phyloP scores from a whole-genome alignment of 2,888 invertebrate species.

The Nudaria mundana region DNA sequence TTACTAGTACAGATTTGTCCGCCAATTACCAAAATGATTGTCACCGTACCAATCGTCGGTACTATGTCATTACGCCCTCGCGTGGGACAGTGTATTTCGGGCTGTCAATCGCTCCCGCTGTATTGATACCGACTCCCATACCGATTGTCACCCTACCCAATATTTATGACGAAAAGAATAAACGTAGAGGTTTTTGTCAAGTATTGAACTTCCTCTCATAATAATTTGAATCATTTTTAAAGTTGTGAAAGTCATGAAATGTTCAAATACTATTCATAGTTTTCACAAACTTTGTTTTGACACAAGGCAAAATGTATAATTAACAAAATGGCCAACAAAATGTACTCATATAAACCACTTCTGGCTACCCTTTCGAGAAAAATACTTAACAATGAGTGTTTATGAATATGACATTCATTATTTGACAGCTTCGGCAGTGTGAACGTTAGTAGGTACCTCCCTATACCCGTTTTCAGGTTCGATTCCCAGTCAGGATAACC shows the following conservation, averaged over 20 bases:
- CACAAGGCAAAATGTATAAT: too few relatives aligned
- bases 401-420: too few relatives aligned
- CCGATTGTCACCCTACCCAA: slow-evolving; percentile 1
- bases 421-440: too few relatives aligned
- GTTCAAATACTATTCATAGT: too few relatives aligned
- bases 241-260: not conserved
- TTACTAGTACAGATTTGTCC: slow-evolving; percentile 6
- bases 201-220: not conserved
- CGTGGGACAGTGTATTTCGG: slow-evolving; percentile 51
- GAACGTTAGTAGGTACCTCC: too few relatives aligned
- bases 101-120: slow-evolving; percentile 39
- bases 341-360: too few relatives aligned
- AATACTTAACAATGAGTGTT: too few relatives aligned
- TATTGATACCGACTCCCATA: slow-evolving; percentile 16
- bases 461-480: too few relatives aligned
- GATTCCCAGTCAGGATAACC: too few relatives aligned
- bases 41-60: slow-evolving; percentile 24
- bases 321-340: too few relatives aligned
- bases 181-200: not conserved
- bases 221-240: not conserved
- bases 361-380: too few relatives aligned
- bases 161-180: slow-evolving; percentile 2
- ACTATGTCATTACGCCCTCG: slow-evolving; percentile 49
- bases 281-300: too few relatives aligned
- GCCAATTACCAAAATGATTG: slow-evolving; percentile 6